Conservation (phyloP, 2,797 vertebrate genomes). For the Darevskia mixta region DNA sequence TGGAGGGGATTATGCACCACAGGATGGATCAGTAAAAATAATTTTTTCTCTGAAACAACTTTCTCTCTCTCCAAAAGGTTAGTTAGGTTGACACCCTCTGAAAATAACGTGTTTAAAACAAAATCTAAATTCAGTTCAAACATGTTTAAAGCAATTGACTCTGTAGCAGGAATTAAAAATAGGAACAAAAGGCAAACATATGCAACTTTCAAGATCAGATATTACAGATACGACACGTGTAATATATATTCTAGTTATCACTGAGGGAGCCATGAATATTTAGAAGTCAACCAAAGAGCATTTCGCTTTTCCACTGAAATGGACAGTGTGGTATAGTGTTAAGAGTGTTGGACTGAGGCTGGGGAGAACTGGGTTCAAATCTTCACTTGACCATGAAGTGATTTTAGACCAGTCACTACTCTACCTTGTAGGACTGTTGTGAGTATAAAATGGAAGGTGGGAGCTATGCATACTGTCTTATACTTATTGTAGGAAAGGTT, state of each 20-base stretch:
- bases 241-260: neutral
- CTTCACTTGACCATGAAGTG: no score
- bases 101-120: neutral
- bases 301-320: neutral
- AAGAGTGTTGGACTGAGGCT: no score
- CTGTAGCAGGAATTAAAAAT: neutral
- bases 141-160: neutral
- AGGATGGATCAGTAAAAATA: neutral
- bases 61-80: neutral
- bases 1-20: neutral
- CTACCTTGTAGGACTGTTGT: no score
- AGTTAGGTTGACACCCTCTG: neutral
- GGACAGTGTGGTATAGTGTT: no score
- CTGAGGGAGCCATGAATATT: neutral
- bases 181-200: neutral
- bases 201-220: neutral
- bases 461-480: no score
- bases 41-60: neutral
- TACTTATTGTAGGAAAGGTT: no score
- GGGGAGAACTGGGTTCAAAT: no score
- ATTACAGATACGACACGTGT: neutral
- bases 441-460: no score
- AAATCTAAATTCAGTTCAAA: neutral
- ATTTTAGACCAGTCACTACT: neutral
- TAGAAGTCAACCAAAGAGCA: neutral